phyloP scores from a whole-genome alignment of 2,113 vertebrate genomes.

The Dryoscopus gambensis region DNA sequence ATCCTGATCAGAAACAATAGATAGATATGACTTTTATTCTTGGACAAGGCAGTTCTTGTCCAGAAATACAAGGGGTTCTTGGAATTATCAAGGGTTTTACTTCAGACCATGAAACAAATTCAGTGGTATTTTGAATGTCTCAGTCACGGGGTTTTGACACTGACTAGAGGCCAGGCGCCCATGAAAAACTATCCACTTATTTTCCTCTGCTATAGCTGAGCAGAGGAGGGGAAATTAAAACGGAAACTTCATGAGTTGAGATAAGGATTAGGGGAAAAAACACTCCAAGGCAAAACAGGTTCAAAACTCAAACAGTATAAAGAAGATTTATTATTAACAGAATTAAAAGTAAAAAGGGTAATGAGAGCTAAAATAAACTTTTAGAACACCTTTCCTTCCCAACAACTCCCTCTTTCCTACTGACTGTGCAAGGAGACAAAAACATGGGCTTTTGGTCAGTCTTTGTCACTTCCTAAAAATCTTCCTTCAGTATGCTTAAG shows the following conservation, averaged over 20 bases:
- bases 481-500: not conserved
- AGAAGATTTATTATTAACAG: not conserved
- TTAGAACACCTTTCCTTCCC: not conserved
- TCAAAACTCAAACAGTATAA: not conserved
- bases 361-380: not conserved
- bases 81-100: not conserved
- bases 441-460: not conserved
- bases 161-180: not conserved
- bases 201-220: not conserved
- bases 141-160: not conserved
- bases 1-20: not conserved
- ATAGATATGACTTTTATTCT: not conserved
- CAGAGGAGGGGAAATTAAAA: not conserved
- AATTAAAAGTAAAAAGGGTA: not conserved
- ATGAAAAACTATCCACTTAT: not conserved
- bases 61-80: not conserved
- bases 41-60: not conserved
- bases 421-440: not conserved
- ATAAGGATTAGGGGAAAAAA: not conserved
- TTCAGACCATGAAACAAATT: not conserved
- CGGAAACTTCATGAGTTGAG: not conserved
- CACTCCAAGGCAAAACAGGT: not conserved
- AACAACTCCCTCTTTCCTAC: not conserved
- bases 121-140: not conserved
- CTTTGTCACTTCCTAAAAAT: not conserved